These are phyloP conservation scores for Leptinotarsa haldemani DNA, from an alignment of 2,888 invertebrate genomes.

Conservation along the genomic window DNA sequence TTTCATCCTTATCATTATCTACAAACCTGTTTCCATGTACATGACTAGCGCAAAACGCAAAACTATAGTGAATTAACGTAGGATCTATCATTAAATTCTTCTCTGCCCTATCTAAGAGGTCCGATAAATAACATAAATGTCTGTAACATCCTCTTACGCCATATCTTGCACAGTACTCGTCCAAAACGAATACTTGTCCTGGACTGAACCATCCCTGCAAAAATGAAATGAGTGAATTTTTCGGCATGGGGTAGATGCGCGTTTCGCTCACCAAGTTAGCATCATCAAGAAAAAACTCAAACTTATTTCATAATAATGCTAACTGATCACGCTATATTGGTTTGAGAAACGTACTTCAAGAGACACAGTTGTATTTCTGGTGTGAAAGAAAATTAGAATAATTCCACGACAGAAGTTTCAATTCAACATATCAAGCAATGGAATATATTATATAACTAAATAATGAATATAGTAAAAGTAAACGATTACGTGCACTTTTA, in stretches of 20 bases:
- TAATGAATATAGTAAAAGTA: too few species aligned
- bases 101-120: conserved; percentile 94
- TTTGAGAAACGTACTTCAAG: too few species aligned
- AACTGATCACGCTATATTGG: too few species aligned
- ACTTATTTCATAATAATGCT: neutral
- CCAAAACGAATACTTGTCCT: conserved; percentile 97
- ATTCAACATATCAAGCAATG: too few species aligned
- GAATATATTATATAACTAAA: too few species aligned
- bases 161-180: conserved; percentile 97
- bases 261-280: too few species aligned
- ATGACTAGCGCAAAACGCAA: conserved; percentile 99
- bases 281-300: too few species aligned
- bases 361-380: too few species aligned
- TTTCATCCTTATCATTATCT: conserved; percentile 57
- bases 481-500: too few species aligned
- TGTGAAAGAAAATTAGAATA: too few species aligned
- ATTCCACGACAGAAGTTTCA: too few species aligned
- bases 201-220: conserved; percentile 99
- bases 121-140: conserved; percentile 95
- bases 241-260: too few species aligned
- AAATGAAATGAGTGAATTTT: neutral
- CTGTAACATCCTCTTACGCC: conserved; percentile 97
- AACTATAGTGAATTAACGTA: conserved; percentile 98
- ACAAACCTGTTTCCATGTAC: conserved; percentile 97
- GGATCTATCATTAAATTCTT: conserved; percentile 95